Percentiles rank a stretch among this genome's conserved stretches.
Conservation (phyloP, 2,888 invertebrate species). For the Xiphydria camelus region DNA sequence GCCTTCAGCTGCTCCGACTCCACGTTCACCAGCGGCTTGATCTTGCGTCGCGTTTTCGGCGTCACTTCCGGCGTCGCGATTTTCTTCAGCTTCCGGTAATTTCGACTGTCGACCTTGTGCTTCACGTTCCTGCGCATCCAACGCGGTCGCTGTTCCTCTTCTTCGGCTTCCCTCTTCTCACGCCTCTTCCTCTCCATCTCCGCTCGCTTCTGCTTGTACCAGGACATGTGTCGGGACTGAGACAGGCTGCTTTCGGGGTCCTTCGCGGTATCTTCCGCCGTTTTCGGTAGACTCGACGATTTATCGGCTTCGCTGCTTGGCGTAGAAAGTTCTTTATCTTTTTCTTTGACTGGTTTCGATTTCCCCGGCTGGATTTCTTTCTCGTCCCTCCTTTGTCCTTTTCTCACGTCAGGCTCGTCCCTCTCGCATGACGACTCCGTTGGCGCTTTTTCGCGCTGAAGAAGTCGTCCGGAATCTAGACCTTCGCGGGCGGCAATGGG, state of each 20-base stretch:
- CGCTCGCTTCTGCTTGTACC: constrained; percentile 52
- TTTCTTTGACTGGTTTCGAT: background rate
- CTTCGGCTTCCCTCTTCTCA: constrained; percentile 29
- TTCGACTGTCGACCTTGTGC: background rate
- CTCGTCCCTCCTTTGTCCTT: constrained; percentile 2
- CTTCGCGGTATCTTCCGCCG: background rate
- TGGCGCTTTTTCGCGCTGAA: no score
- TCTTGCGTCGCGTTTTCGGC: constrained; percentile 34
- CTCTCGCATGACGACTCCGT: background rate
- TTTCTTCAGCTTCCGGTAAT: constrained; percentile 7
- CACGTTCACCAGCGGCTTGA: constrained; percentile 50
- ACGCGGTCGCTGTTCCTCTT: constrained; percentile 33
- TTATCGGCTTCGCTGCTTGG: background rate
- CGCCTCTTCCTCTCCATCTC: constrained; percentile 44
- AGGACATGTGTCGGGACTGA: constrained; percentile 52
- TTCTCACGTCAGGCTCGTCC: background rate
- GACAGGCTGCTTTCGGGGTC: constrained; percentile 20
- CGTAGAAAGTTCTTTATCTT: background rate
- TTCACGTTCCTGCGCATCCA: constrained; percentile 30
- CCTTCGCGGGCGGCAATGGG: no score
- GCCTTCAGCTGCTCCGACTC: constrained; percentile 54
- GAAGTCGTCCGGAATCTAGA: no score
- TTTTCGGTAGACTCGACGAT: background rate
- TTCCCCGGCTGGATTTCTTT: background rate
- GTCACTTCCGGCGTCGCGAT: constrained; percentile 32